phyloP scores from a whole-genome alignment of 30 jellyfish, hydroid and myxozoan species.

The Pseudorhiza aurosa region DNA sequence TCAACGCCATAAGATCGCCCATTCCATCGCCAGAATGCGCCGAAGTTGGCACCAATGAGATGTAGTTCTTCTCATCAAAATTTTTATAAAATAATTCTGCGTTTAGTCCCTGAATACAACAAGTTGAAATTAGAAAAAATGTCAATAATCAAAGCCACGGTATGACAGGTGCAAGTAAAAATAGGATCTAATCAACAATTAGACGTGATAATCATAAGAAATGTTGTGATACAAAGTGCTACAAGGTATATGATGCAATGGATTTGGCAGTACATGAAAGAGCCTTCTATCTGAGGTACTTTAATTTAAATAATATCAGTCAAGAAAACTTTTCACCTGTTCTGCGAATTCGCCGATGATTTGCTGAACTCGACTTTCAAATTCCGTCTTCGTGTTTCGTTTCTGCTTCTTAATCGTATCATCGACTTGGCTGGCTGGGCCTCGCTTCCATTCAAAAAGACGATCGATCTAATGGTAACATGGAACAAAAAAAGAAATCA shows the following conservation, averaged over 20 bases:
- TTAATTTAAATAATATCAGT: background rate
- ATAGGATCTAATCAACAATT: too few relatives aligned
- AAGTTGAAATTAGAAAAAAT: background rate
- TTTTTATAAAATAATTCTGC: slow-evolving; percentile 85
- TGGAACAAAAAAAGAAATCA: background rate
- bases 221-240: too few relatives aligned
- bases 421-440: slow-evolving; percentile 92
- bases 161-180: too few relatives aligned
- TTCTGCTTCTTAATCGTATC: slow-evolving; percentile 90
- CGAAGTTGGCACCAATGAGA: slow-evolving; percentile 95
- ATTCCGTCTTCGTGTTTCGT: slow-evolving; percentile 79
- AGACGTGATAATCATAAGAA: too few relatives aligned
- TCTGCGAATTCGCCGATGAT: slow-evolving; percentile 89
- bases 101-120: slow-evolving; percentile 76
- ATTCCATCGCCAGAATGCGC: slow-evolving; percentile 99
- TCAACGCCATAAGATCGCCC: slow-evolving; percentile 95
- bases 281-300: too few relatives aligned
- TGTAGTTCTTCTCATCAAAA: slow-evolving; percentile 78
- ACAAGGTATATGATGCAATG: too few relatives aligned
- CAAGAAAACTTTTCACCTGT: slow-evolving; percentile 50
- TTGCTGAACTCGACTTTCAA: slow-evolving; percentile 77
- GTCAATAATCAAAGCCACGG: background rate
- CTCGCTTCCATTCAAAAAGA: slow-evolving; percentile 92
- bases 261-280: too few relatives aligned
- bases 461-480: slow-evolving; percentile 78